These are phyloP conservation scores for Tetramorium bicarinatum DNA, from an alignment of 2,888 invertebrate species.

Conservation along the genomic window DNA sequence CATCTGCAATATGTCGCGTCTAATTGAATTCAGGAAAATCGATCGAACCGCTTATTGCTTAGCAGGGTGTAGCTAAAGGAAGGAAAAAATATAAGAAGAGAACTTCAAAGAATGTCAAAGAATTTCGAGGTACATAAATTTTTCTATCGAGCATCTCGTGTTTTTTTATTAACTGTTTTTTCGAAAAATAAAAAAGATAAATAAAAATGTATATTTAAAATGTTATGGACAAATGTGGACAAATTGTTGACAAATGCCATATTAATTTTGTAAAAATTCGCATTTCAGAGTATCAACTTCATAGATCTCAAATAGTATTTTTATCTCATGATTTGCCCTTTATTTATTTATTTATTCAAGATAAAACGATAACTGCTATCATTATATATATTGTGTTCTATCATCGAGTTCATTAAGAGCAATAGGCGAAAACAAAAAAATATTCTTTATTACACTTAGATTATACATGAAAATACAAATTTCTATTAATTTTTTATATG, in stretches of 20 bases:
- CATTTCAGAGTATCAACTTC: too few relatives aligned
- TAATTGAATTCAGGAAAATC: conserved; percentile 73
- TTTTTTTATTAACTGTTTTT: not conserved
- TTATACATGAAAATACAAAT: not conserved
- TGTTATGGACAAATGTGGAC: too few relatives aligned
- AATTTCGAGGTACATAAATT: not conserved
- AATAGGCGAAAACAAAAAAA: conserved; percentile 57
- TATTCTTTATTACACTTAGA: not conserved
- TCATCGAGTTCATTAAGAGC: conserved; percentile 52
- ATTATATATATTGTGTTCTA: conserved; percentile 57
- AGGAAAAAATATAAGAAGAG: not conserved
- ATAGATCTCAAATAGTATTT: not conserved
- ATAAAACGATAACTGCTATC: conserved; percentile 61
- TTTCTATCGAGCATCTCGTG: not conserved
- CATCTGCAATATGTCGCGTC: conserved; percentile 65
- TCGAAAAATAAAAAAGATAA: not conserved
- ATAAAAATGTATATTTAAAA: not conserved
- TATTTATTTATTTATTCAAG: conserved; percentile 71
- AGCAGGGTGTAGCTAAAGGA: conserved; percentile 12
- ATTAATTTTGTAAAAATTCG: too few relatives aligned
- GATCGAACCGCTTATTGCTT: conserved; percentile 59
- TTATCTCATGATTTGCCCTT: conserved; percentile 69
- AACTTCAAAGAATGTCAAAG: not conserved
- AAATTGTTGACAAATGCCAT: too few relatives aligned
- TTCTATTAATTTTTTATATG: not conserved